phyloP scores from a whole-genome alignment of 37 sponge, comb jelly and placozoan genomes.

The Diacarnus erythraeanus region DNA sequence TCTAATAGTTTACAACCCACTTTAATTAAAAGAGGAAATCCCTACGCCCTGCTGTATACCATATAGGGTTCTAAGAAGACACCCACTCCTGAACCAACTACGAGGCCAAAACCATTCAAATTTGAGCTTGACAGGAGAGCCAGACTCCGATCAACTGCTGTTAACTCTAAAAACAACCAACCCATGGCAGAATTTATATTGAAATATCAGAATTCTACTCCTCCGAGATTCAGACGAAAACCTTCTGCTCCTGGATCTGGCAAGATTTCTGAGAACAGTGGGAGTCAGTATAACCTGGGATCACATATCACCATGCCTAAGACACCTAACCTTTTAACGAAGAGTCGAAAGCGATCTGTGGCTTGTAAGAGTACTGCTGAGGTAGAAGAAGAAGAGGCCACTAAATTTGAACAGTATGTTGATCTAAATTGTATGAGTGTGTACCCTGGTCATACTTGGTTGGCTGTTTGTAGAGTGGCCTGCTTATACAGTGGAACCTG shows the following conservation, averaged over 20 bases:
- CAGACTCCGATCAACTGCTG: conserved; percentile 7
- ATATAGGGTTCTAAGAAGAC: background rate
- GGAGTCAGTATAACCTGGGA: background rate
- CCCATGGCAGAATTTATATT: conserved; percentile 42
- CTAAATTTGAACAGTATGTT: conserved; percentile 54
- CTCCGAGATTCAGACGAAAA: conserved; percentile 51
- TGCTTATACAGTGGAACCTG: too few species aligned
- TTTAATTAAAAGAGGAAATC: too few species aligned
- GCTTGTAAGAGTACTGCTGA: conserved; percentile 47
- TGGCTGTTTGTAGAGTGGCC: background rate
- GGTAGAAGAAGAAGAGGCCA: conserved; percentile 60
- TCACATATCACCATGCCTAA: conserved; percentile 2
- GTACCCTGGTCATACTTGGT: too few species aligned
- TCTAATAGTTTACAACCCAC: too few species aligned
- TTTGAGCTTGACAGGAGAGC: conserved; percentile 25
- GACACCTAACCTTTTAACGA: conserved; percentile 65
- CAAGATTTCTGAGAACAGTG: background rate
- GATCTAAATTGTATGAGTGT: too few species aligned
- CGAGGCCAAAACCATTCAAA: conserved; percentile 63
- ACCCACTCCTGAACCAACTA: conserved; percentile 21
- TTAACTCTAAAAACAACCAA: background rate
- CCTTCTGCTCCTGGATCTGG: background rate
- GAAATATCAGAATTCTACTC: conserved; percentile 63
- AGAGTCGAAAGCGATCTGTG: conserved; percentile 34
- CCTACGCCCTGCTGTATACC: too few species aligned